phyloP scores from a whole-genome alignment of 2,113 vertebrate species.

The Lamprologus callipterus region DNA sequence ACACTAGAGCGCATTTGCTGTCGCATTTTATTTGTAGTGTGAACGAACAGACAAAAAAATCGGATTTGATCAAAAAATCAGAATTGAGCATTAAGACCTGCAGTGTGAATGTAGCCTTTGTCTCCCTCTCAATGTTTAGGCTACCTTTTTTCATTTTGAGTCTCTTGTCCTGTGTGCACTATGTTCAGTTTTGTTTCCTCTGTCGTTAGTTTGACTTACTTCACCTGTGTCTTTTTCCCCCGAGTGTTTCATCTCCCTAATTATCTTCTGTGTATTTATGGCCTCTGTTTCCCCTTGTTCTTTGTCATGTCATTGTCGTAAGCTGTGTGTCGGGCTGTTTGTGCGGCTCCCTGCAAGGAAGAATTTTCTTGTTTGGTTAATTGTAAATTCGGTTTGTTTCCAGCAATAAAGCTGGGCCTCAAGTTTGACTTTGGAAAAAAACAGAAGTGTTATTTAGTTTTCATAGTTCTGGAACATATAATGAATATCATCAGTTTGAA shows the following conservation, averaged over 20 bases:
- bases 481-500: not conserved
- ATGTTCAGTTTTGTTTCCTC: not conserved
- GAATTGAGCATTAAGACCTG: not conserved
- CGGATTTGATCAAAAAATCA: rapidly evolving
- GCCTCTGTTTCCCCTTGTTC: not conserved
- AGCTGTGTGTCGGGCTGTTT: not conserved
- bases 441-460: not conserved
- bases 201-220: not conserved
- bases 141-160: not conserved
- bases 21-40: rapidly evolving
- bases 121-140: not conserved
- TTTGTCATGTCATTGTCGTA: not conserved
- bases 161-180: not conserved
- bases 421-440: not conserved
- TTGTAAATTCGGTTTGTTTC: not conserved
- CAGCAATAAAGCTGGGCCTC: not conserved
- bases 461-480: not conserved
- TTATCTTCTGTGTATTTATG: not conserved
- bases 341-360: not conserved
- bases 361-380: not conserved
- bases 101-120: rapidly evolving
- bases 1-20: rapidly evolving
- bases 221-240: not conserved
- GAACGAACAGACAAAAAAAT: rapidly evolving
- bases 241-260: not conserved